Evolutionary conservation across 2,113 vertebrate species (phyloP).

Genomic region (Melanotaenia duboulayi): DNA sequence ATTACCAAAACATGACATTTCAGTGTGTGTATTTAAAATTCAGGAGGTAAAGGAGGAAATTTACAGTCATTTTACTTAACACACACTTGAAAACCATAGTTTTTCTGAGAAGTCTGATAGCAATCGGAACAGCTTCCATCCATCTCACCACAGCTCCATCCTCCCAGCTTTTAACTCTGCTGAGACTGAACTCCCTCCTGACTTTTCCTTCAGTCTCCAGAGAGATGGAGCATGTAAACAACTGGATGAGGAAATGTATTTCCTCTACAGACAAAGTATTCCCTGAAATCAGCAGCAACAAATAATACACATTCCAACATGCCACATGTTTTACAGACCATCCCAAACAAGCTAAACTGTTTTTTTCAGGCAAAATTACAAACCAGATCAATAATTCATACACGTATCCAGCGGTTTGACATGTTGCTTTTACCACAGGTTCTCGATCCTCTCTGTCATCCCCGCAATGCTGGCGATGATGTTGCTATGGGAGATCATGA

Average conservation of each 20-base stretch:
- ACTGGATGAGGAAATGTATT: neutral
- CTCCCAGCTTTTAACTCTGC: slow-evolving; percentile 19
- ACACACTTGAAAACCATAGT: slow-evolving; percentile 8
- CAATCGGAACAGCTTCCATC: slow-evolving; percentile 32
- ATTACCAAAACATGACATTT: no score
- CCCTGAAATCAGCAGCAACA: slow-evolving; percentile 2
- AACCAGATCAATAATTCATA: no score
- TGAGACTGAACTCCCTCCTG: slow-evolving; percentile 26
- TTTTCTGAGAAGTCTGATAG: slow-evolving; percentile 20
- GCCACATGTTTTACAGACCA: neutral
- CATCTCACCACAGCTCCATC: slow-evolving; percentile 31
- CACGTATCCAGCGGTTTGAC: neutral
- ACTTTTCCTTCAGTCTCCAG: slow-evolving; percentile 39
- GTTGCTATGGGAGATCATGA: slow-evolving; percentile 96
- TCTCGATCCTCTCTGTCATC: slow-evolving; percentile 91
- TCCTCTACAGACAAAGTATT: neutral
- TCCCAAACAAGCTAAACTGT: no score
- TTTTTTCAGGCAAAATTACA: no score
- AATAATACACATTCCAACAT: neutral
- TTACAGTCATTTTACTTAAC: slow-evolving; percentile 19
- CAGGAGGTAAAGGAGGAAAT: neutral
- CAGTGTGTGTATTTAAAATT: neutral
- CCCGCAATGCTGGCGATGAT: slow-evolving; percentile 92
- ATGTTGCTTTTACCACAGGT: slow-evolving; percentile 82
- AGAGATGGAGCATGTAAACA: slow-evolving; percentile 33